Percentiles rank a stretch among this genome's conserved stretches.
phyloP scores from a whole-genome alignment of 1,140 invertebrate genomes.

The Lordiphosa clarofinis region DNA sequence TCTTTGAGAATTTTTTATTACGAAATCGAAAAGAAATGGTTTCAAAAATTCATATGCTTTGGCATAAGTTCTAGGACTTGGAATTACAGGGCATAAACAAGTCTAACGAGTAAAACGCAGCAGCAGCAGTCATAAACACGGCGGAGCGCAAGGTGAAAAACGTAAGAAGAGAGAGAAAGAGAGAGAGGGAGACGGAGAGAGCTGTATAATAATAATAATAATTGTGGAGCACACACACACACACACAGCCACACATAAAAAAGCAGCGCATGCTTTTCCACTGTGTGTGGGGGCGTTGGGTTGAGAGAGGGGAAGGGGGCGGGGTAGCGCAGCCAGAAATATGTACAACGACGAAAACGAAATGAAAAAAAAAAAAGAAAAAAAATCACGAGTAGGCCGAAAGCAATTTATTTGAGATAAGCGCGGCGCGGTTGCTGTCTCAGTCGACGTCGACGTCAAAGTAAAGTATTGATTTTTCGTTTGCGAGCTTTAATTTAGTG shows the following conservation, averaged over 20 bases:
- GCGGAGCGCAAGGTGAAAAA: conserved; percentile 66
- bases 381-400: conserved; percentile 76
- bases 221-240: conserved; percentile 57
- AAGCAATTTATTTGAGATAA: conserved; percentile 77
- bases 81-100: conserved; percentile 35
- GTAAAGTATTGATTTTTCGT: conserved; percentile 73
- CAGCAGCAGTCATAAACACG: conserved; percentile 32
- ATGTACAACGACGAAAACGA: conserved; percentile 49
- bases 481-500: conserved; percentile 72
- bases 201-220: conserved; percentile 68
- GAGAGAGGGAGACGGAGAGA: conserved; percentile 14
- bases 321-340: conserved; percentile 27
- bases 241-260: conserved; percentile 27
- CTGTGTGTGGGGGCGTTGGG: conserved; percentile 29
- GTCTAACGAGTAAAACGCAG: conserved; percentile 68
- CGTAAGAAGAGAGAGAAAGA: conserved; percentile 32
- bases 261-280: conserved; percentile 44
- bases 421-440: conserved; percentile 24
- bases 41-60: neutral
- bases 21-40: too few relatives aligned
- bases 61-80: too few relatives aligned
- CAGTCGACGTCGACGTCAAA: conserved; percentile 31
- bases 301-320: conserved; percentile 1
- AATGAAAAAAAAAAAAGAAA: conserved; percentile 31
- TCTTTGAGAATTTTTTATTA: too few relatives aligned